phyloP scores from a whole-genome alignment of 2,888 invertebrate genomes.

The Serripes groenlandicus region DNA sequence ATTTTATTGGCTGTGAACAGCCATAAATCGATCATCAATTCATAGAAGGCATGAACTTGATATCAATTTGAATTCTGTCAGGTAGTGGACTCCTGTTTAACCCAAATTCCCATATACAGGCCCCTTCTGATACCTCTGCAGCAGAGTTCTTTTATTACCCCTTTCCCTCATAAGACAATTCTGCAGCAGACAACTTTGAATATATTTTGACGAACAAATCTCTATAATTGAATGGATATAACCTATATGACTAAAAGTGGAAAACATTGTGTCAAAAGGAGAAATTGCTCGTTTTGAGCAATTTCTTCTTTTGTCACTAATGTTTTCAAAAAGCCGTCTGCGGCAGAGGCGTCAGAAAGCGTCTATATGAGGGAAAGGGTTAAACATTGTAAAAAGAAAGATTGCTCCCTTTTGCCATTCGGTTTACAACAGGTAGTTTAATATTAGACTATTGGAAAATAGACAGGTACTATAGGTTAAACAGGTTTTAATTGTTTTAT shows the following conservation, averaged over 20 bases:
- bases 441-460: too few relatives aligned
- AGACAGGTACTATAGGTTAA: too few relatives aligned
- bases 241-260: not conserved
- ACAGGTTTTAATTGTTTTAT: too few relatives aligned
- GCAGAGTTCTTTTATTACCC: not conserved
- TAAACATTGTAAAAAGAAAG: too few relatives aligned
- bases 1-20: slow-evolving; percentile 4
- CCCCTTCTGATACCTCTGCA: not conserved
- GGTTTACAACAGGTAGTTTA: too few relatives aligned
- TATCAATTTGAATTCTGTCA: too few relatives aligned
- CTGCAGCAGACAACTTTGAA: too few relatives aligned
- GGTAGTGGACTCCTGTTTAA: not conserved
- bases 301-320: not conserved
- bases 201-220: too few relatives aligned
- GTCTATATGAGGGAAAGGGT: not conserved
- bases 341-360: not conserved
- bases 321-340: not conserved
- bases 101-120: not conserved
- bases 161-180: not conserved
- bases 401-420: too few relatives aligned
- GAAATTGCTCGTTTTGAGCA: not conserved
- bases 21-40: slow-evolving; percentile 3
- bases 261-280: not conserved
- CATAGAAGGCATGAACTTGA: too few relatives aligned
- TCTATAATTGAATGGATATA: too few relatives aligned